Evolutionary conservation across 2,888 invertebrate species (phyloP).

Genomic region (Plusia festucae): DNA sequence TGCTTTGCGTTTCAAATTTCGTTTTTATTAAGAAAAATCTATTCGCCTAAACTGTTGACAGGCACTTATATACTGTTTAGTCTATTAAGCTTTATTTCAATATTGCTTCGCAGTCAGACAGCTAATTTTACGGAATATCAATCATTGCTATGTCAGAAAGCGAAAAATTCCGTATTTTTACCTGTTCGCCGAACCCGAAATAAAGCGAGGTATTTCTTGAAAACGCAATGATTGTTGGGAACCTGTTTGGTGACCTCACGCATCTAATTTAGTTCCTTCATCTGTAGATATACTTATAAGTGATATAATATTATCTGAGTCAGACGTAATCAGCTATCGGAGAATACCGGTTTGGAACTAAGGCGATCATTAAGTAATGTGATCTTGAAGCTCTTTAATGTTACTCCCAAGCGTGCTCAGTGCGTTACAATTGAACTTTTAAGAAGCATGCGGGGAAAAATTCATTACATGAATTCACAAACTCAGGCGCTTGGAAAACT

Average conservation of each 20-base stretch:
- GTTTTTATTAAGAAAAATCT: neutral
- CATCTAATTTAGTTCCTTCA: neutral
- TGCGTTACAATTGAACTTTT: too few relatives aligned
- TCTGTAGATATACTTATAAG: constrained; percentile 6
- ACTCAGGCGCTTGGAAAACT: neutral
- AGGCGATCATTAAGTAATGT: constrained; percentile 1
- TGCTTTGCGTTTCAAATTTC: neutral
- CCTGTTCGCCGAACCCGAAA: constrained; percentile 4
- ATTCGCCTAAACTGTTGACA: neutral
- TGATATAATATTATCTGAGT: constrained; percentile 40
- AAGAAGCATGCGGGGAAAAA: too few relatives aligned
- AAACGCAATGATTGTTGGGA: constrained; percentile 7
- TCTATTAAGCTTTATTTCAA: neutral
- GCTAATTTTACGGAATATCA: constrained; percentile 2
- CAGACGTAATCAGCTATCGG: constrained; percentile 13
- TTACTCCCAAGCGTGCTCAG: too few relatives aligned
- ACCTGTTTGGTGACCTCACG: constrained; percentile 6
- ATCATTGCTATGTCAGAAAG: constrained; percentile 1
- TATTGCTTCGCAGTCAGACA: neutral
- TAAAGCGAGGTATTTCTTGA: constrained; percentile 13
- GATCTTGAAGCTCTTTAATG: constrained; percentile 10
- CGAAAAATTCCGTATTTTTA: neutral
- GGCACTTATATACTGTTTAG: neutral
- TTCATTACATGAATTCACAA: too few relatives aligned
- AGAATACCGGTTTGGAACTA: constrained; percentile 39